phyloP scores from a whole-genome alignment of 2,113 vertebrate genomes.

The Petrocephalus zakoni region DNA sequence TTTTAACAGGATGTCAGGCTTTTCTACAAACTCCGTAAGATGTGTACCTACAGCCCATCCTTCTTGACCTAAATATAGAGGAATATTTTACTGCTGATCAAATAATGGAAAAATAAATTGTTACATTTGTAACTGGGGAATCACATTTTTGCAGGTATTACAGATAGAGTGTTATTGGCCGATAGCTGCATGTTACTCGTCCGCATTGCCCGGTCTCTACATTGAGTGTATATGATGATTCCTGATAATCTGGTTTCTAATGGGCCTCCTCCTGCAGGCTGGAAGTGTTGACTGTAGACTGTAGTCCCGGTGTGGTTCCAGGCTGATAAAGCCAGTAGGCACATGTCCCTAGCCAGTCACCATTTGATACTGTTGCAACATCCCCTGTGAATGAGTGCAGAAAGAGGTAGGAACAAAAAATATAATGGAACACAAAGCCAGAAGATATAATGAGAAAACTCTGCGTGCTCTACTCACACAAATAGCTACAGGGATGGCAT shows the following conservation, averaged over 20 bases:
- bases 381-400: neutral
- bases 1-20: neutral
- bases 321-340: neutral
- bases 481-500: neutral
- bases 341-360: neutral
- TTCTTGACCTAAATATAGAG: neutral
- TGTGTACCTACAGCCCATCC: neutral
- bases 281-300: neutral
- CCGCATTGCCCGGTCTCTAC: neutral
- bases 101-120: neutral
- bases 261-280: neutral
- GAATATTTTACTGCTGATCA: neutral
- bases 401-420: neutral
- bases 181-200: neutral
- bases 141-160: neutral
- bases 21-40: neutral
- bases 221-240: constrained; percentile 4
- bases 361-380: neutral
- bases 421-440: neutral
- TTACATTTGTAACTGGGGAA: neutral
- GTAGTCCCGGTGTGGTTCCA: neutral
- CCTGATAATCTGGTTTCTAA: neutral
- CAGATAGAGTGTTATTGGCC: neutral
- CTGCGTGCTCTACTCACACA: neutral
- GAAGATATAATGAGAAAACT: neutral